Evolutionary conservation across 2,888 invertebrate species (phyloP).

Genomic region (Pachymerium ferrugineum): DNA sequence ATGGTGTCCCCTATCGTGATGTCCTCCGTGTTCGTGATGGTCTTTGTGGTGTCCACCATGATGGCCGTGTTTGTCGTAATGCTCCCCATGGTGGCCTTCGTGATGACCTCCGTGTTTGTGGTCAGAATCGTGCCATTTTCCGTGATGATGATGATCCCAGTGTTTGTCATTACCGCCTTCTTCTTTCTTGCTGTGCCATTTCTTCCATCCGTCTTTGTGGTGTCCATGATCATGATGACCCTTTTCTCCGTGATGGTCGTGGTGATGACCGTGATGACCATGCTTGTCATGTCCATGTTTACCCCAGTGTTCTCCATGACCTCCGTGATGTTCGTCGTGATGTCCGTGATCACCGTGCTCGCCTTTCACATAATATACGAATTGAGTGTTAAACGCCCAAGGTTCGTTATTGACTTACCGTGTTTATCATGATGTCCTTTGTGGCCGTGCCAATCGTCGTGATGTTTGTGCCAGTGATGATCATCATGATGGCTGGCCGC

Average conservation of each 20-base stretch:
- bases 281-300: slow-evolving; percentile 30
- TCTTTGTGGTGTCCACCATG: neutral
- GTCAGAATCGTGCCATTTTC: slow-evolving; percentile 33
- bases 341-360: slow-evolving; percentile 31
- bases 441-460: slow-evolving; percentile 43
- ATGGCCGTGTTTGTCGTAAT: neutral
- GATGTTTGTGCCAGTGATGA: slow-evolving; percentile 21
- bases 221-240: neutral
- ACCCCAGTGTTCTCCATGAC: slow-evolving; percentile 33
- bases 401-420: slow-evolving; percentile 47
- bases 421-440: slow-evolving; percentile 55
- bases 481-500: slow-evolving; percentile 3
- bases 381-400: neutral
- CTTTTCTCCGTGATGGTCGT: slow-evolving; percentile 33
- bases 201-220: slow-evolving; percentile 34
- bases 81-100: neutral
- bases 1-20: neutral
- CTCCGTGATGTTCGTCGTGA: slow-evolving; percentile 35
- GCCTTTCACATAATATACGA: neutral
- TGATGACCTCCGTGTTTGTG: slow-evolving; percentile 10
- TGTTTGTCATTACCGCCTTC: slow-evolving; percentile 35
- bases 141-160: slow-evolving; percentile 34
- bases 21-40: neutral
- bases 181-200: slow-evolving; percentile 34
- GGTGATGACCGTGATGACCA: slow-evolving; percentile 35